phyloP scores from a whole-genome alignment of 2,113 vertebrate species.

The Ahaetulla prasina region DNA sequence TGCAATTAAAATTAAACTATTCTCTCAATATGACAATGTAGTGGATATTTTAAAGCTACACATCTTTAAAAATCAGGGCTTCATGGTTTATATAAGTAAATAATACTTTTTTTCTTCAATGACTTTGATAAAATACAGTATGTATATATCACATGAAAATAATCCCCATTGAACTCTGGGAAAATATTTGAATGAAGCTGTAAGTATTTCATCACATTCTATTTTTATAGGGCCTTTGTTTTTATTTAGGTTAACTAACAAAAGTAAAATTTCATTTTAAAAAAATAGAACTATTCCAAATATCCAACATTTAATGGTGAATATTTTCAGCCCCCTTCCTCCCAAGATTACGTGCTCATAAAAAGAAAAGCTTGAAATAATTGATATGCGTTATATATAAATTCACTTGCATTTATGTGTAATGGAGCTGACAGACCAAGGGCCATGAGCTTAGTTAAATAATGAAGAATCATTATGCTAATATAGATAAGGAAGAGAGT shows the following conservation, averaged over 20 bases:
- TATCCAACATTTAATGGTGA: neutral
- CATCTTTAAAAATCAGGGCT: constrained; percentile 53
- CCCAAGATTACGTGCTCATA: neutral
- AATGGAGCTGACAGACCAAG: neutral
- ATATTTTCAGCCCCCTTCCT: neutral
- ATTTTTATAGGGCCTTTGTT: neutral
- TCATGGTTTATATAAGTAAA: constrained; percentile 13
- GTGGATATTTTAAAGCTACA: constrained; percentile 52
- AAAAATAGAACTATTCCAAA: neutral
- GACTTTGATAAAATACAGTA: constrained; percentile 29
- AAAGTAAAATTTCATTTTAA: neutral
- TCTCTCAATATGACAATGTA: constrained; percentile 45
- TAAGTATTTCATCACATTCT: neutral
- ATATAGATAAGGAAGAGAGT: neutral
- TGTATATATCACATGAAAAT: neutral
- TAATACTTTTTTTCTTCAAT: constrained; percentile 45
- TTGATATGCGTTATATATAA: neutral
- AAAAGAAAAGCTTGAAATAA: neutral
- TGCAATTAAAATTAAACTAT: constrained; percentile 63
- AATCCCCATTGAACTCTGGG: neutral
- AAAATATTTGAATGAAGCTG: neutral
- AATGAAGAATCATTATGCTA: neutral
- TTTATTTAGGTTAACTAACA: neutral
- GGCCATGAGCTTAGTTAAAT: neutral
- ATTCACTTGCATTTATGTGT: neutral